phyloP scores from a whole-genome alignment of 1,140 invertebrate species.

The Zeugodacus cucurbitae region DNA sequence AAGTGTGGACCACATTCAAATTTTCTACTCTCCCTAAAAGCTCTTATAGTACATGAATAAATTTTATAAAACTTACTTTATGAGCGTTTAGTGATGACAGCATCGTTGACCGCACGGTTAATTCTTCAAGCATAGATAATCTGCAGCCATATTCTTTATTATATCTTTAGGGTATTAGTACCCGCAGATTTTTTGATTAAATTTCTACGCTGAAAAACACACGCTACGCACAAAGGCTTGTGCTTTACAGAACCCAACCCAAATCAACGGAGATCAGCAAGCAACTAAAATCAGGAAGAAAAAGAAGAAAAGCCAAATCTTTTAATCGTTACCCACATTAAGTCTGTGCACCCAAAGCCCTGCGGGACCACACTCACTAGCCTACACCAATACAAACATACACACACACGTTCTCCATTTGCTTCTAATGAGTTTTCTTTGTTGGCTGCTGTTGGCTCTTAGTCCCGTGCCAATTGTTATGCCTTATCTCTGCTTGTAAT shows the following conservation, averaged over 20 bases:
- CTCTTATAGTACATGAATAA: no score
- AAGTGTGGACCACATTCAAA: no score
- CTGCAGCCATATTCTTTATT: not conserved
- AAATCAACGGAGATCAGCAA: not conserved
- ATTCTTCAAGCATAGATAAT: not conserved
- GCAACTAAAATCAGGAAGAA: not conserved
- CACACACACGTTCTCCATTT: not conserved
- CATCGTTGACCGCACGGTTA: not conserved
- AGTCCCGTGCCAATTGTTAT: not conserved
- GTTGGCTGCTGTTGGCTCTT: not conserved
- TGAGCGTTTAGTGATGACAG: not conserved
- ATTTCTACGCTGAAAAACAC: not conserved
- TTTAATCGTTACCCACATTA: not conserved
- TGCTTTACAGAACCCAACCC: not conserved
- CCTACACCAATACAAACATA: not conserved
- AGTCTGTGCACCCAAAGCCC: not conserved
- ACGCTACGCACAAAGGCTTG: not conserved
- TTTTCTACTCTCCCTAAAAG: no score
- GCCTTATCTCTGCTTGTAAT: not conserved
- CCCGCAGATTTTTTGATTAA: no score
- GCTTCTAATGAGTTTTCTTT: not conserved
- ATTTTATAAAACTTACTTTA: no score
- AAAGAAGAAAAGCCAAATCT: not conserved
- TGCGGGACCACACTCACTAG: not conserved
- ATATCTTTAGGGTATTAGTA: not conserved